Conservation (phyloP, 2,113 vertebrate species). For the Sinocyclocheilus maitianheensis region DNA sequence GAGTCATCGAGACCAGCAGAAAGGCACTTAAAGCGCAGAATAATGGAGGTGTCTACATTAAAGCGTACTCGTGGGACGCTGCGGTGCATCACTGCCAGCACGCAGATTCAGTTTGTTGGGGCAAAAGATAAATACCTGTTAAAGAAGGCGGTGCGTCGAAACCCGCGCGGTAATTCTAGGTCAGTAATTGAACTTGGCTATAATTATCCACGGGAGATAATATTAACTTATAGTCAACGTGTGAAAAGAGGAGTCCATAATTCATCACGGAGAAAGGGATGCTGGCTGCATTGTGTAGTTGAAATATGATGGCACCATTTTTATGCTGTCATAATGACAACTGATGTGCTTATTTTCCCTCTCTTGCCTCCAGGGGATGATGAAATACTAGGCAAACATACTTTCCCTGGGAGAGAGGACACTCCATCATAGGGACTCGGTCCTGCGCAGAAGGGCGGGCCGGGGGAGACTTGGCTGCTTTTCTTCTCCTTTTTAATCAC, state of each 20-base stretch:
- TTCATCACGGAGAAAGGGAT: conserved; percentile 80
- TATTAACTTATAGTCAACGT: conserved; percentile 92
- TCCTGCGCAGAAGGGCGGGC: conserved; percentile 12
- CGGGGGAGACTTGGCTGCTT: conserved; percentile 12
- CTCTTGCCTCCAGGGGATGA: conserved; percentile 90
- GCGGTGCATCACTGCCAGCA: conserved; percentile 87
- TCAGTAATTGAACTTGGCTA: conserved; percentile 97
- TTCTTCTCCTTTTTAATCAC: conserved; percentile 5
- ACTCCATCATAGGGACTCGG: conserved; percentile 81
- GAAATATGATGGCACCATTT: conserved; percentile 99
- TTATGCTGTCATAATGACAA: conserved; percentile 99
- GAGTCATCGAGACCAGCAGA: conserved; percentile 71
- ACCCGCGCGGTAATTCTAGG: conserved; percentile 84
- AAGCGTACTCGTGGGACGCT: conserved; percentile 83
- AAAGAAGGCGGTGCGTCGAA: conserved; percentile 67
- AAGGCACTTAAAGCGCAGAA: conserved; percentile 80
- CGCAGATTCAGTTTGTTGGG: conserved; percentile 89
- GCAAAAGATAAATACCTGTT: conserved; percentile 92
- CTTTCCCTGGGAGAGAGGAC: conserved; percentile 84
- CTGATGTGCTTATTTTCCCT: conserved; percentile 95
- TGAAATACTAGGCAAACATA: conserved; percentile 96
- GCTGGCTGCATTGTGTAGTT: conserved; percentile 88
- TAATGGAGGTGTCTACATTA: conserved; percentile 83
- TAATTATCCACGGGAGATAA: conserved; percentile 99
- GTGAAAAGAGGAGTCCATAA: conserved; percentile 86